Percentiles rank a stretch among this genome's conserved stretches.
phyloP scores from a whole-genome alignment of 2,113 vertebrate species.

The Pseudorasbora parva region DNA sequence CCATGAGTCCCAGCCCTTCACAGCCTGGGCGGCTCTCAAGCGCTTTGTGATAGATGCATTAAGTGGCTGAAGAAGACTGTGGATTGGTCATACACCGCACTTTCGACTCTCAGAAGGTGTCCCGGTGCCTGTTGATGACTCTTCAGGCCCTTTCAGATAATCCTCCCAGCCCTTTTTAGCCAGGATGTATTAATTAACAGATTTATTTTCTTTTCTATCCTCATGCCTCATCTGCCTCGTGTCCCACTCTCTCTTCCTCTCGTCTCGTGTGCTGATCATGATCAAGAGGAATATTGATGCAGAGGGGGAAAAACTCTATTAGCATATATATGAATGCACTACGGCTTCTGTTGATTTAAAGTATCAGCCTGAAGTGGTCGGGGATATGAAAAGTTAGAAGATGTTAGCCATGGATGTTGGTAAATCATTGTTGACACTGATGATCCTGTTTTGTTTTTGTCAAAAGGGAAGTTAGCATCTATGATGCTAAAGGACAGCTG shows the following conservation, averaged over 20 bases:
- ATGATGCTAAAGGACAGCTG: conserved; percentile 77
- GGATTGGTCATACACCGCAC: conserved; percentile 64
- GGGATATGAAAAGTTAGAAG: conserved; percentile 66
- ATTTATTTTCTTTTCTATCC: conserved; percentile 72
- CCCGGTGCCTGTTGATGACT: conserved; percentile 40
- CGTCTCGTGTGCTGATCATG: conserved; percentile 33
- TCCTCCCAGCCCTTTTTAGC: conserved; percentile 62
- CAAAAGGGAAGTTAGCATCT: conserved; percentile 69
- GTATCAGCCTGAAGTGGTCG: conserved; percentile 61
- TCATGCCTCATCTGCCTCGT: conserved; percentile 69
- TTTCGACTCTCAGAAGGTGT: conserved; percentile 64
- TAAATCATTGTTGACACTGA: conserved; percentile 65
- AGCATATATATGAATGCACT: conserved; percentile 57
- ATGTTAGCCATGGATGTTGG: conserved; percentile 59
- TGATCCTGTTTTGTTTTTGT: conserved; percentile 69
- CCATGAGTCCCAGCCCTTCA: conserved; percentile 58
- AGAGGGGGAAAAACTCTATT: conserved; percentile 46
- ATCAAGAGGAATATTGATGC: conserved; percentile 66
- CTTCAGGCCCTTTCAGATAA: conserved; percentile 61
- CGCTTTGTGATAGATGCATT: conserved; percentile 65
- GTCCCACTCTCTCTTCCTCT: conserved; percentile 48
- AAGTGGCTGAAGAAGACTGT: conserved; percentile 62
- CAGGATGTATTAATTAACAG: conserved; percentile 69
- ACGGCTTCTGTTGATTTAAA: conserved; percentile 52
- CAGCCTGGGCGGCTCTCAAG: conserved; percentile 60